Percentiles rank a stretch among this genome's conserved stretches.
Evolutionary conservation across 2,888 invertebrate species (phyloP).

Genomic region (Gortyna flavago): DNA sequence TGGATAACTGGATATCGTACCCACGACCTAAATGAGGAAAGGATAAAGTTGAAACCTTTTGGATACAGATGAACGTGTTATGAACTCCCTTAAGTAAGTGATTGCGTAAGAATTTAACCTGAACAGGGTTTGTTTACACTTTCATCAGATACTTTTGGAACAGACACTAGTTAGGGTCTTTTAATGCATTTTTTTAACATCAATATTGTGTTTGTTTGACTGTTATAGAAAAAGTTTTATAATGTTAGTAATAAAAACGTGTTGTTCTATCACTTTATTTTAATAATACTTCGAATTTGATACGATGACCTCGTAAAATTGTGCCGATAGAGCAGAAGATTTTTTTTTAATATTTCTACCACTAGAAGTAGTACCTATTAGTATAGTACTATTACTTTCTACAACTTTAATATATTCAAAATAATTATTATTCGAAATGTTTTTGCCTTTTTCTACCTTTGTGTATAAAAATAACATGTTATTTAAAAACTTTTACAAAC

Average conservation of each 20-base stretch:
- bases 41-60: too few relatives aligned
- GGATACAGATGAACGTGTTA: too few relatives aligned
- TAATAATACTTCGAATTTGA: slow-evolving; percentile 1
- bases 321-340: neutral
- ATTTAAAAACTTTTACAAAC: neutral
- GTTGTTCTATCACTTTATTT: neutral
- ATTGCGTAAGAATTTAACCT: neutral
- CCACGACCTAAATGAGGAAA: neutral
- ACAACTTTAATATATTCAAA: neutral
- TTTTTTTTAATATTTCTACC: neutral
- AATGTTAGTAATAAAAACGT: slow-evolving; percentile 18
- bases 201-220: neutral
- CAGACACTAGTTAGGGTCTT: neutral
- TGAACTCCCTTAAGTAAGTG: neutral
- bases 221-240: neutral
- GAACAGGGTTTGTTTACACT: neutral
- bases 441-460: neutral
- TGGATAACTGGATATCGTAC: neutral
- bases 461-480: neutral
- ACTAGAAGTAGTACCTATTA: too few relatives aligned
- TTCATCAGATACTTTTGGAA: neutral
- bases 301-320: neutral
- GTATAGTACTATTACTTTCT: too few relatives aligned
- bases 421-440: neutral
- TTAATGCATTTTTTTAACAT: neutral